phyloP scores from a whole-genome alignment of 2,113 vertebrate genomes.

The Phocoena sinus region DNA sequence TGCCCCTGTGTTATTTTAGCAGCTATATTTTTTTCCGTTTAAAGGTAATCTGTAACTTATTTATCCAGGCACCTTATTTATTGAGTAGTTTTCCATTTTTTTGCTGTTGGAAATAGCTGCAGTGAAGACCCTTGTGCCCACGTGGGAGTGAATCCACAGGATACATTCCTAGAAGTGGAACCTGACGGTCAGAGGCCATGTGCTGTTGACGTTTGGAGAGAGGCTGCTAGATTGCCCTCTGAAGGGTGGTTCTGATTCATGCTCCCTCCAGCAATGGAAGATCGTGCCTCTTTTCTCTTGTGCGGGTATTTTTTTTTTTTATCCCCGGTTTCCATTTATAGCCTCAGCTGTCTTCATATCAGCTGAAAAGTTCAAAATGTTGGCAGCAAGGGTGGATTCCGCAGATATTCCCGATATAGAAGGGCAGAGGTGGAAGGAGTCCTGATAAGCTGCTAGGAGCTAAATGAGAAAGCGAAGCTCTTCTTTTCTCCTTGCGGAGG shows the following conservation, averaged over 20 bases:
- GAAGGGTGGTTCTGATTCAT: not conserved
- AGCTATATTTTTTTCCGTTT: not conserved
- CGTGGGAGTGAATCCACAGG: fast-evolving
- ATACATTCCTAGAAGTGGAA: not conserved
- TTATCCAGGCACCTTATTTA: not conserved
- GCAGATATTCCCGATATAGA: not conserved
- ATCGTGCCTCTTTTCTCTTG: not conserved
- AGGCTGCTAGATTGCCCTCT: not conserved
- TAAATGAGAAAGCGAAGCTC: not conserved
- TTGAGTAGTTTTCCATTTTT: not conserved
- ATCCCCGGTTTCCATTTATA: constrained; percentile 48
- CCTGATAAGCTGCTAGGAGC: not conserved
- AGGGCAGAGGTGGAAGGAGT: not conserved
- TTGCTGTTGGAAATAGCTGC: not conserved
- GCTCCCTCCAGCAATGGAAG: not conserved
- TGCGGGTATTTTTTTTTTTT: not conserved
- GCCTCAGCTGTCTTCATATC: constrained; percentile 25
- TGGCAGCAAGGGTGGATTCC: constrained; percentile 27
- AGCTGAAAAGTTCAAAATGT: constrained; percentile 39
- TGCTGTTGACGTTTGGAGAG: not conserved
- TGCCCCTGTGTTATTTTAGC: not conserved
- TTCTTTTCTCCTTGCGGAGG: not conserved
- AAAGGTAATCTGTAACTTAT: not conserved
- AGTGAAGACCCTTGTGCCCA: not conserved
- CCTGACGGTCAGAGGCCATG: not conserved